Evolutionary conservation across 1,140 invertebrate genomes (phyloP), one percentile per base, ranked within the genome.

Genomic region (Drosophila auraria): DNA sequence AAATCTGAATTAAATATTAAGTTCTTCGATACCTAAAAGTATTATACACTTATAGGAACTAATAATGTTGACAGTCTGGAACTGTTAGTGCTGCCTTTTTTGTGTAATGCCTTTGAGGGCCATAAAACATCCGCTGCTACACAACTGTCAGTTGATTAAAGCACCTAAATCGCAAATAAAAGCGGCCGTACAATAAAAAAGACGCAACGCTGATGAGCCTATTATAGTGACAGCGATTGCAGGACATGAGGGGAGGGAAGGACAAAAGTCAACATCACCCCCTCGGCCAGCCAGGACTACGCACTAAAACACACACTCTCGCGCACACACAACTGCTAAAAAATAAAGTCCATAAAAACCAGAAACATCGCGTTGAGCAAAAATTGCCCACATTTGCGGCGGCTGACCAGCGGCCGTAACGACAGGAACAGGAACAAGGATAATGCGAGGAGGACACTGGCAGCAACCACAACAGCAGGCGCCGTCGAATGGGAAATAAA

Each of bases 91-190:
- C 11, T 45, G 9, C 20, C 15, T 15, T 44, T 60, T 33, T n/a
- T 15, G 8, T n/a, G 6, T 30, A 36, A 15, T 17, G 17, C 6
- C 15, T 12, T 72, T 74, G 30, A 23, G 40, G 42, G 27, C 15
- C 59, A 78, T 73, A 78, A 74, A 87, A 70, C 68, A 51, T 45
- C n/a, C 44, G 50, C 25, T 38, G 30, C 23, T 53, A 71, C 49
- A 69, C 62, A 84, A 89, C 70, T 82, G 81, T 72, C 82, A 70
- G 40, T 90, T 89, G 86, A 89, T 89, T 90, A 86, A 90, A 79
- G 82, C 75, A 89, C 81, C 65, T 74, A 54, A 69, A 78, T 60
- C 53, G 76, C 77, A 84, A 40, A 79, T 78, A 86, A 66, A 69
- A 73, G 47, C 65, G 27, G 45, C 63, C 54, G 33, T 50, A 57